Evolutionary conservation across 2,797 vertebrate genomes (phyloP).

Genomic region (Amazona ochrocephala): DNA sequence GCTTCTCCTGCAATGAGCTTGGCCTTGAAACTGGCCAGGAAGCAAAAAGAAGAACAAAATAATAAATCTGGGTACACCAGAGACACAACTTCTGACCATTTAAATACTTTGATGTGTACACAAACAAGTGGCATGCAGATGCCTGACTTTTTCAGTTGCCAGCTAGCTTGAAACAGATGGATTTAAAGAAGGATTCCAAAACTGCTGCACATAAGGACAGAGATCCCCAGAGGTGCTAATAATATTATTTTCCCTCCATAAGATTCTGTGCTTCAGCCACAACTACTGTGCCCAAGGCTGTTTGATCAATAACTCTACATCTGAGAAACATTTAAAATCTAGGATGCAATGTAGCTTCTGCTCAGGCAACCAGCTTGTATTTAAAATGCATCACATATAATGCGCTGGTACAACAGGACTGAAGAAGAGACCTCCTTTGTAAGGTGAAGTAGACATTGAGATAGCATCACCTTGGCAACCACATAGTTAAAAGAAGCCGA

Average conservation of each 20-base stretch:
- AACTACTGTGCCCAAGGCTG: not conserved
- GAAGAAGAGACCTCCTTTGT: not conserved
- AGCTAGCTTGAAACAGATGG: conserved; percentile 35
- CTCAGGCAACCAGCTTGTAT: not conserved
- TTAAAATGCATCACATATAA: not conserved
- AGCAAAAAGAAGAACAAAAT: conserved; percentile 27
- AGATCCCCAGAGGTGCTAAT: conserved; percentile 39
- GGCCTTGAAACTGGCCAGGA: not conserved
- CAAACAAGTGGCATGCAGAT: conserved; percentile 60
- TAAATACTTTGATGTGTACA: conserved; percentile 34
- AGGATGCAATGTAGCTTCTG: not conserved
- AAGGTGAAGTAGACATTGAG: not conserved
- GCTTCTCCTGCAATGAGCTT: not conserved
- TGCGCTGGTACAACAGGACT: not conserved
- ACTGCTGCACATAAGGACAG: conserved; percentile 30
- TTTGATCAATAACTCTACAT: conserved; percentile 26
- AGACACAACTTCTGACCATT: not conserved
- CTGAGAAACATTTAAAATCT: not conserved
- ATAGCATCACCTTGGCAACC: not conserved
- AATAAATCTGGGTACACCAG: not conserved
- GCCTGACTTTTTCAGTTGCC: conserved; percentile 35
- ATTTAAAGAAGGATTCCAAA: conserved; percentile 26
- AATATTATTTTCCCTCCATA: not conserved
- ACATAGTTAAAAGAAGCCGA: not conserved
- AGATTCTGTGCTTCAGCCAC: not conserved